Evolutionary conservation across 2,113 vertebrate species (phyloP).

Genomic region (Cricetomys ansorgei): DNA sequence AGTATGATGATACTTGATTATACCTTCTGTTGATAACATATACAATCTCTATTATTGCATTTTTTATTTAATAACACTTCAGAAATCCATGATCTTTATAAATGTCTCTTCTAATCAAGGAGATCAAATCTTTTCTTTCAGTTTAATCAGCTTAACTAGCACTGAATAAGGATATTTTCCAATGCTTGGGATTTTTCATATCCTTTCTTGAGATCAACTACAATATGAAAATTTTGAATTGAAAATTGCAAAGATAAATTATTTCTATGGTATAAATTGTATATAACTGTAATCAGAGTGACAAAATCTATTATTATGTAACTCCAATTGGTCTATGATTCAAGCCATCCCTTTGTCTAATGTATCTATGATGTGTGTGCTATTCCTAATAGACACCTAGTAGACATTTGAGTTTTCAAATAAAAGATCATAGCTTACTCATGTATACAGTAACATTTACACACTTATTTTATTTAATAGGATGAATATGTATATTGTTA

Average conservation of each 20-base stretch:
- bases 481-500: accelerated
- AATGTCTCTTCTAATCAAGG: neutral
- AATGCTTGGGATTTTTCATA: neutral
- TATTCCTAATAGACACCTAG: neutral
- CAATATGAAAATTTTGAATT: neutral
- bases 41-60: neutral
- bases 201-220: neutral
- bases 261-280: neutral
- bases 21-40: neutral
- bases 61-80: neutral
- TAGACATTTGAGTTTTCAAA: neutral
- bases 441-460: neutral
- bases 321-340: no score
- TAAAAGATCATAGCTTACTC: neutral
- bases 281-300: neutral
- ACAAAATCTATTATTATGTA: no score
- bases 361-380: neutral
- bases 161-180: neutral
- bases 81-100: neutral
- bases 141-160: neutral
- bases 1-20: neutral
- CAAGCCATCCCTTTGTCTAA: neutral
- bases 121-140: neutral
- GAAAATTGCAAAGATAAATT: neutral
- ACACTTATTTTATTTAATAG: neutral